Evolutionary conservation across 2,888 invertebrate genomes (phyloP), one percentile per base, ranked within the genome.

Genomic region (Drosophila niveifrons): DNA sequence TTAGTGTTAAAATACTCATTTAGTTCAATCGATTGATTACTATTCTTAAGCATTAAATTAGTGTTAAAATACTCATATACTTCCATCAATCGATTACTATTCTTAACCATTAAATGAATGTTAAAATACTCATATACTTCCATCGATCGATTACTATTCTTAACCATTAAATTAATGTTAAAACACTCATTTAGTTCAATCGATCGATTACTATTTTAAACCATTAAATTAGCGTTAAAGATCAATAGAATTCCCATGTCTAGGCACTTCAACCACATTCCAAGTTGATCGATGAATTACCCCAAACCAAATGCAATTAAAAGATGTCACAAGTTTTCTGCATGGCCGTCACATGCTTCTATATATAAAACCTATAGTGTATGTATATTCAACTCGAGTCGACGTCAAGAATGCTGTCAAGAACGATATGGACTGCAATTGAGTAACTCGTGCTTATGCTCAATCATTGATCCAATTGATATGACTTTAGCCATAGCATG

Each of bases 391-490:
- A 31, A 8, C 31, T 10, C 9, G 7, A 13, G 3, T 23, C 41
- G 7, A 57, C 34, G 15, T 47, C 8, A 57, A 28, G 34, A 57
- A 29, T 48, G 50, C 39, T 55, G 53, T 55, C 61, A 34, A 47
- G 9, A 11, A 34, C 18, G 48, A 43, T 43, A 29, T 47, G 11
- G 15, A 52, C 23, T 78, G 79, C 65, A 68, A 61, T 61, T 67
- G 79, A 64, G 58, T 44, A 88, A 77, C 84, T 67, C 84, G 84
- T 80, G 89, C 89, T 77, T 71, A 72, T 74, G 71, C 80, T 83
- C 81, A 83, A 83, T 88, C 83, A 83, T 77, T 79, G 78, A 77
- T 78, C 65, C 64, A 50, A 67, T 75, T 69, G 84, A 89, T 87
- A 86, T 66, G 71, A 51, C 52, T 31, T 23, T 23, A 23, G 53